Base-by-base conservation (phyloP, 2,797 vertebrate genomes). In the Harpagifer antarcticus region DNA sequence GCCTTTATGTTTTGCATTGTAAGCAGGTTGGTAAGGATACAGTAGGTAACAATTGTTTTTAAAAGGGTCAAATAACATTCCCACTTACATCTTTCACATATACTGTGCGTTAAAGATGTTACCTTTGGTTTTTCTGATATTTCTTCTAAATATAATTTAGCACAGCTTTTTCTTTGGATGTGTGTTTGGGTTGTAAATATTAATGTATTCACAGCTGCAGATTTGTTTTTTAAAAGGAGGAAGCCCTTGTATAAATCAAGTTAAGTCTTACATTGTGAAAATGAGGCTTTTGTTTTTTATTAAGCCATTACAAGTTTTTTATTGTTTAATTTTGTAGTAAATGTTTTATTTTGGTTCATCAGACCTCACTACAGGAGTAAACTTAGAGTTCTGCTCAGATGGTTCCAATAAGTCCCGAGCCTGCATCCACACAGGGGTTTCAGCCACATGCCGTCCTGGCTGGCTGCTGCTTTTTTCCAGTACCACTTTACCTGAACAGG, bases 331-430 rank as follows among this genome's bases (percentile, higher is more conserved):
- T 13, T 64, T 82, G 13, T 20, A 56, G 20, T 19, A 27, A 53
- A 62, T 74, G 9, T 62, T 76, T 59, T 52, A 69, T 69, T 69
- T 54, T 14, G 19, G 67, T 47, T 50, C 47, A 56, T 73, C 64
- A 65, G 10, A 61, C 53, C 12, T 23, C 33, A 7, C 33, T 37
- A 37, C 33, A 62, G 53, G 33, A 74, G 27, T 70, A 66, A 79
- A 78, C 15, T 20, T 64, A 79, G 72, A 75, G 56, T 54, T 89
- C 61, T 59, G 69, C 68, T 91, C 89, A 91, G 64, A 86, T 91
- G 88, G 79, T 89, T 88, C 81, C 74, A 91, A 89, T 87, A 86
- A 85, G 83, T 63, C 66, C 33, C 65, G 69, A 67, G 71, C 72
- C 75, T 81, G 73, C 68, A 76, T 80, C 80, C 78, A 79, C 79